A percentile compares a stretch with the other conserved stretches of the same genome.
phyloP scores from a whole-genome alignment of 1,140 invertebrate genomes.

The Pantala flavescens region DNA sequence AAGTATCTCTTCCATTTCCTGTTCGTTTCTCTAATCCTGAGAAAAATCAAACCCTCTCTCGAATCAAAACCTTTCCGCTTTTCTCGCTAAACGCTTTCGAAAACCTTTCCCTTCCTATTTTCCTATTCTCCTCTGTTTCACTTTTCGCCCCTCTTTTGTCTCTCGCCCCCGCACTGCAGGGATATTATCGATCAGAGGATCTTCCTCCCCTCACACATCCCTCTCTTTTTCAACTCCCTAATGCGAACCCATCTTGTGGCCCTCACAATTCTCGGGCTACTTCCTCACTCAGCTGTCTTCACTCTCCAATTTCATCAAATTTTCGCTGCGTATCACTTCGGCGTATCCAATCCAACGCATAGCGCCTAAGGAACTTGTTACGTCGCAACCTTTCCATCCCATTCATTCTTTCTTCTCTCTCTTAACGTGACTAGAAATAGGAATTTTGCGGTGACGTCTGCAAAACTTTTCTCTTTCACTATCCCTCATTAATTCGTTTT shows the following conservation, averaged over 20 bases:
- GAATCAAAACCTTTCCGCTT: neutral
- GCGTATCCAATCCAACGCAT: neutral
- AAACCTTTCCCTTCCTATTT: neutral
- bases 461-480: no score
- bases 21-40: no score
- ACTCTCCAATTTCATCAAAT: constrained; percentile 3
- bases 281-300: constrained; percentile 4
- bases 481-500: no score
- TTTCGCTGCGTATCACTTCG: constrained; percentile 8
- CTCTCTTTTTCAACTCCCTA: neutral
- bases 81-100: neutral
- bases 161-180: neutral
- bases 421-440: neutral
- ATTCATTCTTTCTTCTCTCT: neutral
- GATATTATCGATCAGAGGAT: neutral
- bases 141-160: neutral
- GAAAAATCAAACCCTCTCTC: neutral
- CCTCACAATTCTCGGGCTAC: neutral
- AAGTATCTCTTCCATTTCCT: no score
- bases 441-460: no score
- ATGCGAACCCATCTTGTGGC: neutral
- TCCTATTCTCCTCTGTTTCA: neutral
- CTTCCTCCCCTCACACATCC: neutral
- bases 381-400: neutral
- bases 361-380: neutral